Evolutionary conservation across 1,140 invertebrate genomes (phyloP).

Genomic region (Halictus rubicundus): DNA sequence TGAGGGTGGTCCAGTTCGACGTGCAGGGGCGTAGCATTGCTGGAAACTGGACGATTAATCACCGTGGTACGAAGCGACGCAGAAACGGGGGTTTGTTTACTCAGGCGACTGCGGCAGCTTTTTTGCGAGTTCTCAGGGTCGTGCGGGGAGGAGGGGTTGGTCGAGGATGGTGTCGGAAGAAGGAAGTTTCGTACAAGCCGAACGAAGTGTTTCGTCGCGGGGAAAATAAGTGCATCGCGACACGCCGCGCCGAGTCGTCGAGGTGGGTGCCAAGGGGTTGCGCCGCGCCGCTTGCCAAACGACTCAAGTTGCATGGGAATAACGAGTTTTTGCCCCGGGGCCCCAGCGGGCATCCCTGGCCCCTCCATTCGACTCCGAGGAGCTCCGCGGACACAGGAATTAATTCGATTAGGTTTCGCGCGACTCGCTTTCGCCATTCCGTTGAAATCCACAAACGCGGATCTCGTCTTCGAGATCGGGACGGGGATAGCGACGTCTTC

Average conservation of each 20-base stretch:
- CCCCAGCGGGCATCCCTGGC: not conserved
- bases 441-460: too few relatives aligned
- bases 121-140: not conserved
- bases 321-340: constrained; percentile 25
- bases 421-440: not conserved
- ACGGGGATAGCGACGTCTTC: constrained; percentile 21
- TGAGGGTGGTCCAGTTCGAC: too few relatives aligned
- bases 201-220: constrained; percentile 24
- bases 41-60: constrained; percentile 17
- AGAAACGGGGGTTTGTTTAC: constrained; percentile 20
- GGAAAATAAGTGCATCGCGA: constrained; percentile 24
- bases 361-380: not conserved
- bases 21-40: too few relatives aligned
- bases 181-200: constrained; percentile 1
- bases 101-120: not conserved
- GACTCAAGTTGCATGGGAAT: constrained; percentile 45
- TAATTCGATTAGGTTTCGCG: constrained; percentile 39
- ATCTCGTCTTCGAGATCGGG: constrained; percentile 14
- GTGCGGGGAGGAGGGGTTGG: too few relatives aligned
- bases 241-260: not conserved
- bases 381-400: constrained; percentile 44
- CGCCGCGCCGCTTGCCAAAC: constrained; percentile 42
- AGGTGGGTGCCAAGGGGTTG: constrained; percentile 6
- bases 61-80: not conserved
- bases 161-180: too few relatives aligned